Evolutionary conservation across 2,113 vertebrate species (phyloP).

Genomic region (Alouatta palliata): DNA sequence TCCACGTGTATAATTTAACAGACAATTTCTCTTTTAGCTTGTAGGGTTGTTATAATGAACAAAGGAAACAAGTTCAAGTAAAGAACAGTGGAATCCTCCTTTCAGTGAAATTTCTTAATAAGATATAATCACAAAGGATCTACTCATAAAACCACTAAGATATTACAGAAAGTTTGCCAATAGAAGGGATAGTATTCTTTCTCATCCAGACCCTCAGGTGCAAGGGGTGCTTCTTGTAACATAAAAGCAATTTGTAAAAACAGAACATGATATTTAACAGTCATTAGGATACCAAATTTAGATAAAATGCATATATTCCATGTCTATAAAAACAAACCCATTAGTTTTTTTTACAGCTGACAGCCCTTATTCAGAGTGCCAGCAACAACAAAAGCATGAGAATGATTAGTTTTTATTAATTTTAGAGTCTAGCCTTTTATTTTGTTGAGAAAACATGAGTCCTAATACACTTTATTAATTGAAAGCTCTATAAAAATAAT

Average conservation of each 20-base stretch:
- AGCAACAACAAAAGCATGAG: neutral
- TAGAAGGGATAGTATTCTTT: neutral
- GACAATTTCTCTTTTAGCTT: constrained; percentile 45
- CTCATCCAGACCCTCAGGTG: neutral
- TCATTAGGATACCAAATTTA: constrained; percentile 27
- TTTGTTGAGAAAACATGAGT: neutral
- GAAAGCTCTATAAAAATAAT: constrained; percentile 26
- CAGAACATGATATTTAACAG: neutral
- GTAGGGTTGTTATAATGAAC: constrained; percentile 50
- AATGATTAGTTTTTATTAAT: neutral
- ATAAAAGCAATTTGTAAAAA: constrained; percentile 30
- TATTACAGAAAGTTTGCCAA: constrained; percentile 17
- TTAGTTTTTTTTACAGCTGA: neutral
- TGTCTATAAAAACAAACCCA: neutral
- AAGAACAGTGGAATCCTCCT: constrained; percentile 54
- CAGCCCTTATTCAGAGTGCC: neutral
- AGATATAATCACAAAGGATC: constrained; percentile 46
- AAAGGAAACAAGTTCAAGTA: constrained; percentile 60
- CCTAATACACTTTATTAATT: neutral
- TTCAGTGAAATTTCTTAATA: constrained; percentile 59
- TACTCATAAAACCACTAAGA: constrained; percentile 53
- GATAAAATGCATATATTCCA: neutral
- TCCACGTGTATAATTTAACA: constrained; percentile 14
- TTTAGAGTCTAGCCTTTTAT: neutral
- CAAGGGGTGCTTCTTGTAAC: neutral